phyloP scores from a whole-genome alignment of 53 echinoderm and acorn worm genomes.

The Holothuria scabra region DNA sequence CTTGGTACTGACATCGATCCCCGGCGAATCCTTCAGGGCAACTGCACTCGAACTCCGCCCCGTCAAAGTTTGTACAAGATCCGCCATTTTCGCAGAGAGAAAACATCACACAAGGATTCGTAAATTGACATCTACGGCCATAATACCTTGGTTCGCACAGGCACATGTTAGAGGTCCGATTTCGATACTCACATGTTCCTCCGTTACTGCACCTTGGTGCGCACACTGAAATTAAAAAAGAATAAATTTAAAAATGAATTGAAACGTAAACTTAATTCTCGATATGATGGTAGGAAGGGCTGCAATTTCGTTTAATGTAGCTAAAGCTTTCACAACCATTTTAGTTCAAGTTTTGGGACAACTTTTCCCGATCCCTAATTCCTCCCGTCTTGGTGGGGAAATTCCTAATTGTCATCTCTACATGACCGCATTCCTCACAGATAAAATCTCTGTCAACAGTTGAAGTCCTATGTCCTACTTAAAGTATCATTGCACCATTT shows the following conservation, averaged over 20 bases:
- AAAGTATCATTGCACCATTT: too few relatives aligned
- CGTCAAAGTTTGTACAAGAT: constrained; percentile 57
- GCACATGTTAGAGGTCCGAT: constrained; percentile 39
- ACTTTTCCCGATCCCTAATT: too few relatives aligned
- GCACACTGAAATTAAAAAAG: constrained; percentile 14
- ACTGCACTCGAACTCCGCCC: constrained; percentile 48
- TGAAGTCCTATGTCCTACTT: too few relatives aligned
- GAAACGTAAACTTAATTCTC: not conserved
- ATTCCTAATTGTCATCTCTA: too few relatives aligned
- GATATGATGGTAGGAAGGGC: too few relatives aligned
- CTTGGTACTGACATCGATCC: constrained; percentile 47
- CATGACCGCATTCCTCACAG: too few relatives aligned
- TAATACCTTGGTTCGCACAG: constrained; percentile 58
- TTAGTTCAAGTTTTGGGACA: too few relatives aligned
- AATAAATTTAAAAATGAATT: not conserved
- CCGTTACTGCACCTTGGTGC: constrained; percentile 56
- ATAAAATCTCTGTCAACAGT: too few relatives aligned
- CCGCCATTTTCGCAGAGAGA: constrained; percentile 64
- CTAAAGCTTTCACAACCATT: too few relatives aligned
- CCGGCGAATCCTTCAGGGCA: constrained; percentile 68
- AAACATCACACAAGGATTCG: constrained; percentile 59
- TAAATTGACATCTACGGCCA: constrained; percentile 61
- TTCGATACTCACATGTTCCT: constrained; percentile 46
- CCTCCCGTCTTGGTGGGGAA: too few relatives aligned
- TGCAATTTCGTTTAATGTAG: too few relatives aligned